Percentiles rank a stretch among this genome's conserved stretches.
Conservation (phyloP, 2,888 invertebrate genomes). For the Luffia ferchaultella region DNA sequence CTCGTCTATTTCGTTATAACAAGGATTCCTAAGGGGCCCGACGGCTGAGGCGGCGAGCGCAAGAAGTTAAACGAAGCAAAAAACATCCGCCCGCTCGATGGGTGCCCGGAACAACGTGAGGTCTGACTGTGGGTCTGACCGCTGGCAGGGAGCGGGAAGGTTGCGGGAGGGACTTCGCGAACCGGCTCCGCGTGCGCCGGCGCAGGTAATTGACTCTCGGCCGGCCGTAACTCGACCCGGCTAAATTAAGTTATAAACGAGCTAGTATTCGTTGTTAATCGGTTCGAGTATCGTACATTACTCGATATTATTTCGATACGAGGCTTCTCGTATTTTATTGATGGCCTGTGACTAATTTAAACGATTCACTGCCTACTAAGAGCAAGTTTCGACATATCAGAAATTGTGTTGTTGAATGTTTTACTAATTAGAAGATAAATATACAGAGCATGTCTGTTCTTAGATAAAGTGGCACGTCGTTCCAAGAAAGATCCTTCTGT, state of each 20-base stretch:
- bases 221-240: conserved; percentile 17
- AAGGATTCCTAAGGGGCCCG: conserved; percentile 25
- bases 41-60: conserved; percentile 10
- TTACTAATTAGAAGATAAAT: no score
- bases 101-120: conserved; percentile 27
- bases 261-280: conserved; percentile 20
- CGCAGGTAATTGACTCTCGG: conserved; percentile 55
- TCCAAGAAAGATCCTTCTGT: no score
- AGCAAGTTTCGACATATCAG: no score
- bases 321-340: background rate
- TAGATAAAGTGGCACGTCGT: no score
- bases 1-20: conserved; percentile 18
- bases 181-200: conserved; percentile 53
- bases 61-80: conserved; percentile 30
- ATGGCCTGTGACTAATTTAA: no score
- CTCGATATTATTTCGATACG: no score
- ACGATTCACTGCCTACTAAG: no score
- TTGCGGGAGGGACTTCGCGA: conserved; percentile 26
- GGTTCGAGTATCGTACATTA: background rate
- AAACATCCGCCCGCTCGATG: conserved; percentile 32
- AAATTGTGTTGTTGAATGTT: no score
- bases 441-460: no score
- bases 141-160: conserved; percentile 19
- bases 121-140: background rate
- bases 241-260: conserved; percentile 31